Evolutionary conservation across 2,888 invertebrate genomes (phyloP).

Genomic region (Andrena chrysosceles): DNA sequence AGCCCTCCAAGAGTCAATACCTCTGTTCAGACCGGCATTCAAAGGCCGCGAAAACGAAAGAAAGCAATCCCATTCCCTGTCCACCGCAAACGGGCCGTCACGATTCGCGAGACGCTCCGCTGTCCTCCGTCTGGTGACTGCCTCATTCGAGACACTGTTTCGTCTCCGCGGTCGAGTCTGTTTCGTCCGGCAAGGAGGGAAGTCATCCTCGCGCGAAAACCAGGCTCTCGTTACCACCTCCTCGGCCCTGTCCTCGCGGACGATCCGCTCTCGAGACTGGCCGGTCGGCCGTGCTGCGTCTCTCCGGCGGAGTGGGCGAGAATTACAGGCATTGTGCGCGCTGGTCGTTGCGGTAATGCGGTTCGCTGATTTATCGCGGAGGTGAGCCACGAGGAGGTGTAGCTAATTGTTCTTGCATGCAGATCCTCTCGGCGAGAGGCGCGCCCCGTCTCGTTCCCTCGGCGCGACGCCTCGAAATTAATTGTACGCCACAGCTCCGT

Average conservation of each 20-base stretch:
- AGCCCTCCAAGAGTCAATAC: background rate
- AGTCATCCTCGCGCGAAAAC: background rate
- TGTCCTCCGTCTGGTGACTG: background rate
- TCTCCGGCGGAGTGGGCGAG: slow-evolving; percentile 79
- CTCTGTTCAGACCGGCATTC: no score
- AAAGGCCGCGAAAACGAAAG: background rate
- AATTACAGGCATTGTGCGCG: slow-evolving; percentile 82
- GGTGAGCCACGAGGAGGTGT: slow-evolving; percentile 82
- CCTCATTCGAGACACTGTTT: background rate
- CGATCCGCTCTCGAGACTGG: slow-evolving; percentile 47
- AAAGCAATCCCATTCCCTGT: slow-evolving; percentile 4
- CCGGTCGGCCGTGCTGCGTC: slow-evolving; percentile 43
- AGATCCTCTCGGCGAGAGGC: slow-evolving; percentile 68
- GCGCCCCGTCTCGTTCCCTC: slow-evolving; percentile 68
- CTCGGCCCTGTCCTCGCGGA: slow-evolving; percentile 59
- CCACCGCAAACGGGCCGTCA: slow-evolving; percentile 11
- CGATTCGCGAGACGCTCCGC: background rate
- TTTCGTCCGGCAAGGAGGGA: background rate
- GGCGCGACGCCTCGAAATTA: slow-evolving; percentile 77
- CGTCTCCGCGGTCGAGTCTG: background rate
- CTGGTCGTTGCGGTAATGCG: slow-evolving; percentile 81
- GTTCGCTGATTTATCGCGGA: slow-evolving; percentile 81
- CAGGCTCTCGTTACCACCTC: slow-evolving; percentile 64
- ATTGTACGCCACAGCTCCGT: slow-evolving; percentile 70
- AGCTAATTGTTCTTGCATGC: slow-evolving; percentile 83